Base-by-base conservation (phyloP, 2,797 vertebrate species). In the Spondyliosoma cantharus region DNA sequence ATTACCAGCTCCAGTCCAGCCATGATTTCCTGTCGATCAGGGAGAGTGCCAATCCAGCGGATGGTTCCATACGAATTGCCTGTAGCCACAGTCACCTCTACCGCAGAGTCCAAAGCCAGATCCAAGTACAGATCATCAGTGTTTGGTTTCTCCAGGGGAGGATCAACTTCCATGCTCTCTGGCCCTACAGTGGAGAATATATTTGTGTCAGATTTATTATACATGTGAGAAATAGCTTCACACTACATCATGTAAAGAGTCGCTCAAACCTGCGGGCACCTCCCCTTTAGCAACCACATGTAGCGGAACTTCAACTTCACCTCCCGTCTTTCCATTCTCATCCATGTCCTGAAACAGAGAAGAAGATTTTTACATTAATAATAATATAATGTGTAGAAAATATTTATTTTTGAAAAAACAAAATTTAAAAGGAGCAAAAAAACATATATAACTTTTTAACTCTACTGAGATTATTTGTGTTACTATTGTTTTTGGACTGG, bases 1-100 rank as follows among this genome's bases (percentile, higher is more conserved):
- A 81, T 87, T 94, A 97, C 97, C 95, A 98, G 91, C 75, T 97
- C 97, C 0, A 97, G 90, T 49, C 96, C 96, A 5, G 92, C 96
- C 92, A 94, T 95, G 45, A 19, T 68, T 2, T 91, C 91, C 1
- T 25, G 5, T 1, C 61, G 78, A 0, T 70, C 87, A 0, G 93
- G 93, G 52, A 96, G 63, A 20, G 0, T 60, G 1, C 97, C 97
- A 37, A 96, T 90, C 97, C 97, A 98, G 46, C 95, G 96, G 77
- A 97, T 94, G 24, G 93, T 96, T 77, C 96, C 97, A 0, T 94
- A 95, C 1, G 81, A 64, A 2, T 83, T 91, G 1, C 90, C 91
- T 1, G 13, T 14, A 2, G 22, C 86, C 74, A 96, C 50, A 5
- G 86, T 76, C 75, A 97, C 94, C 90, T 96, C 95, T 4, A 97